Base-by-base conservation (phyloP, 2,888 invertebrate genomes). In the Dexiosoma caninum region DNA sequence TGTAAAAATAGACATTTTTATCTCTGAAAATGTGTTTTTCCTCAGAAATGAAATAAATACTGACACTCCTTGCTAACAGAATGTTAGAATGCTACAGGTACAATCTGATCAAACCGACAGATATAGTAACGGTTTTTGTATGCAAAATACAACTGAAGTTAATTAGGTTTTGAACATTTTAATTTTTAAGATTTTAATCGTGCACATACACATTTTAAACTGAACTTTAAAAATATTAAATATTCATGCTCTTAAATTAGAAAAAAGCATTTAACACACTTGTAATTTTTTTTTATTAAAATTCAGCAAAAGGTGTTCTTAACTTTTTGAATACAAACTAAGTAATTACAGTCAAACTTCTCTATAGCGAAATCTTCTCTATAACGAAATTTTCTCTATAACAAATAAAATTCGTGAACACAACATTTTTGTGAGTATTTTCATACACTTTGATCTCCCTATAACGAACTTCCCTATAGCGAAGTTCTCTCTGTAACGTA, bases 11-110 rank as follows among this genome's bases (percentile, higher is more conserved):
- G 16, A 19, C 9, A 42, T 32, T 55, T 16, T 46, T 66, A 2
- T 53, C 10, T 42, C 14, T 14, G 2, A 19, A n/a, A n/a, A n/a
- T n/a, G 19, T 14, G 1, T 27, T 37, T 67, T 42, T 46, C 42
- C n/a, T 67, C 32, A 40, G 32, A 46, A 71, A 32, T 53, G 32
- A 60, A 67, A 59, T 59, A n/a, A 57, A 55, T 49, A 64, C 64
- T 69, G 66, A 44, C 59, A 57, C 69, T 70, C 69, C 57, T 59
- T 23, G 27, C 16, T 14, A 42, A 55, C 42, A 46, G 12, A 46
- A 46, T 59, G 46, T 57, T 16, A 70, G 10, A 27, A 23, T 16
- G 0, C 10, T 55, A 55, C 67, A 55, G 42, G 53, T 55, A 67
- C 35, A 19, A 67, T 40, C 66, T 64, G 46, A 35, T 67, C 14